Evolutionary conservation across 2,113 vertebrate genomes (phyloP), one percentile per base, ranked within the genome.

Genomic region (Melospiza georgiana): DNA sequence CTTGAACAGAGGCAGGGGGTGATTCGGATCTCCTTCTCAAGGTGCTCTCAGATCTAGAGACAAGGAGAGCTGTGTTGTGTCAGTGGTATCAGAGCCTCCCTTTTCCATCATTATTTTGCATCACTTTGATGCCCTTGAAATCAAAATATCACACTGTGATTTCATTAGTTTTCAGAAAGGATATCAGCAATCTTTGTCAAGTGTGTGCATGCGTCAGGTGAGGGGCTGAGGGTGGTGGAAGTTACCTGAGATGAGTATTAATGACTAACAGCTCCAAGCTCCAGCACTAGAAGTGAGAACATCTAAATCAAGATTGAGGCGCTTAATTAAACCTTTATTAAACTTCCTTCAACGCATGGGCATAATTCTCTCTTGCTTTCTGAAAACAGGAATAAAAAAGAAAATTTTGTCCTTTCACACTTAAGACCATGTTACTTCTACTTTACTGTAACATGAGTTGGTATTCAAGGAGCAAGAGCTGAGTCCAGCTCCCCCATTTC

Each of bases 111-210:
- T 68, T 79, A 68, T 87, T 91, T 93, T 69, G 62, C 59, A 91
- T 85, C 72, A 92, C 87, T 94, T 91, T 66, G 89, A 91, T 91
- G 95, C 65, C 84, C 94, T 96, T 94, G 94, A 96, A 95, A 96
- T 94, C 91, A 91, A 94, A 97, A 91, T 94, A 95, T 96, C 93
- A 78, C 69, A 49, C 73, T 69, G 93, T 95, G 94, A 96, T 97
- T 96, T 96, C 95, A 96, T 97, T 96, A 95, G 93, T 93, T 97
- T 96, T 91, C 95, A 84, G 94, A 89, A 81, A 87, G 89, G 87
- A 85, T 94, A 95, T 96, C 96, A 96, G 91, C 94, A 95, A 95
- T 97, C 93, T 96, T 97, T 95, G 89, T 96, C 95, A 95, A 96
- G 95, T 85, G 81, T 49, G 33, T 94, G 74, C 31, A 87, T 92